Base-by-base conservation (phyloP, 2,797 vertebrate species). In the Pseudomugil gertrudae region DNA sequence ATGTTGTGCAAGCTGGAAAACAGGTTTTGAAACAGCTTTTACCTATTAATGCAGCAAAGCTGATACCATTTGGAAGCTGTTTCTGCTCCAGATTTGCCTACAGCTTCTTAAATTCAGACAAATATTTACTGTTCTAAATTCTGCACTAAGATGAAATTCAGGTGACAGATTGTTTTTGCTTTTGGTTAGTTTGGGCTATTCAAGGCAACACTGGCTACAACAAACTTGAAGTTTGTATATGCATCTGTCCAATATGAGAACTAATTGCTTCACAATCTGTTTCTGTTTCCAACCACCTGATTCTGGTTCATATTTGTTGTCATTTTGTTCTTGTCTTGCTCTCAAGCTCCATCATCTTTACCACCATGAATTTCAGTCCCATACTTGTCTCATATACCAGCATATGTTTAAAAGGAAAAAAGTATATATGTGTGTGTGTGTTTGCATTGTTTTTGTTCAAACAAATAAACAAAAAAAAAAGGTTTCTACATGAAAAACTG, bases 41-140 rank as follows among this genome's bases (percentile, higher is more conserved):
- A 56, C 72, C 57, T 36, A 60, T n/a, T 69, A 81, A 72, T 72
- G 51, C 7, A 23, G 52, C 27, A 72, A 83, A 76, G 65, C 79
- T 79, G 70, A 78, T 64, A 57, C 47, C 53, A 78, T 63, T 73
- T 30, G 0, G 51, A 66, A 68, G 48, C 48, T 57, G 68, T 69
- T 81, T 73, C 64, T 84, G 69, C 63, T 55, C 45, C 69, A 51
- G 51, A 70, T 56, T 64, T 45, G 17, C 30, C 60, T 57, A 4
- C 15, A 63, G 59, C 29, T 43, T 43, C n/a, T 30, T 9, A 57
- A 60, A 38, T 17, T 38, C 60, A 62, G 30, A 66, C 48, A 63
- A 68, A 50, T 36, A 63, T 36, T 70, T 33, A 19, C 38, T 21
- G 35, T 63, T 15, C 40, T 66, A 65, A 71, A 6, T 33, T 27